Base-by-base conservation (phyloP, 2,888 invertebrate genomes). In the Bruchidius siliquastri region DNA sequence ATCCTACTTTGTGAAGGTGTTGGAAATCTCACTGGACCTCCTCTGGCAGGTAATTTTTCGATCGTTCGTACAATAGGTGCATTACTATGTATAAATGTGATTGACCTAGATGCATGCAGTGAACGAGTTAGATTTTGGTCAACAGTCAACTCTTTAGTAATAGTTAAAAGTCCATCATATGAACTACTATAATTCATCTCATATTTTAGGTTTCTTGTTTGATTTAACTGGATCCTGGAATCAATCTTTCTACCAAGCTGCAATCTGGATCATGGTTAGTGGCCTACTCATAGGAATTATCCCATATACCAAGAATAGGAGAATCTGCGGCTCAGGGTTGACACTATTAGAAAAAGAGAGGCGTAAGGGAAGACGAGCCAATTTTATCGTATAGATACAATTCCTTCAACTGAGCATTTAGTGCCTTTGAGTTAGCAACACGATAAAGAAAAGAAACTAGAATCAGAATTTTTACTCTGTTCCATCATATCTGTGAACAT, bases 11-110 rank as follows among this genome's bases (percentile, higher is more conserved):
- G 96, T 76, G 96, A 98, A 86, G 98, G 98, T 20, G 91, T 98
- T 76, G 97, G 97, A 8, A 96, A 96, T 88, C 89, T 98, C 71
- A 89, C 94, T 76, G 98, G 98, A 71, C 98, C 98, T 8, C 96
- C 97, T 0, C 85, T 98, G 73, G 96, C 96, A 82, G 98, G 98
- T 92, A 80, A 77, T 49, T 18, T 1, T 4, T 8, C 6, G 6
- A 13, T 49, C 26, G 2, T 26, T n/a, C n/a, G n/a, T n/a, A n/a
- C n/a, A n/a, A 26, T 26, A 26, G 26, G 26, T 26, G 0, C n/a
- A 13, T 22, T 69, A 69, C 68, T 21, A 8, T 26, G n/a, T n/a
- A n/a, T n/a, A n/a, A n/a, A n/a, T n/a, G n/a, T n/a, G n/a, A n/a
- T n/a, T n/a, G n/a, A n/a, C n/a, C n/a, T n/a, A n/a, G n/a, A n/a